Evolutionary conservation across 2,888 invertebrate genomes (phyloP).

Genomic region (Cataglyphis altisquamis): DNA sequence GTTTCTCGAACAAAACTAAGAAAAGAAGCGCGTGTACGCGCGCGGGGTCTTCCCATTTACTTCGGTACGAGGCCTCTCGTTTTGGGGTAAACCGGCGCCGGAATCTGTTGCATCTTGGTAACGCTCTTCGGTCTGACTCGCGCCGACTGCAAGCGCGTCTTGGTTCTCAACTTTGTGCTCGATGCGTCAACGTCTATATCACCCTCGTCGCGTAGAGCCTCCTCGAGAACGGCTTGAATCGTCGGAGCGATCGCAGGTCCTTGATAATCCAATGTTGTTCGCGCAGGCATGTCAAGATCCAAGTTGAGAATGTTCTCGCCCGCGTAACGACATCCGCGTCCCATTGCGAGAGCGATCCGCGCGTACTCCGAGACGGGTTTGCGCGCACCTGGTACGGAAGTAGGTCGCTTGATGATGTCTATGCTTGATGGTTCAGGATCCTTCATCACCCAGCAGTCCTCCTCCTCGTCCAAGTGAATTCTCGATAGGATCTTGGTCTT

Average conservation of each 20-base stretch:
- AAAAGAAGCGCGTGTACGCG: slow-evolving; percentile 25
- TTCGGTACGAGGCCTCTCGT: slow-evolving; percentile 85
- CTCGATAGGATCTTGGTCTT: slow-evolving; percentile 91
- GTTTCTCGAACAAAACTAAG: slow-evolving; percentile 55
- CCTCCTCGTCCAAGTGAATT: slow-evolving; percentile 93
- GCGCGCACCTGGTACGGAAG: slow-evolving; percentile 89
- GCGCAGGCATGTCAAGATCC: slow-evolving; percentile 91
- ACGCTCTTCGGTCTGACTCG: slow-evolving; percentile 83
- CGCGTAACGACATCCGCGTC: slow-evolving; percentile 86
- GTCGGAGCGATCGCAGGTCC: slow-evolving; percentile 91
- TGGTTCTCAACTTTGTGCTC: slow-evolving; percentile 78
- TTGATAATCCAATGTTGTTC: slow-evolving; percentile 92
- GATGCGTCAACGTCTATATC: slow-evolving; percentile 85
- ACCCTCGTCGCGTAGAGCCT: slow-evolving; percentile 84
- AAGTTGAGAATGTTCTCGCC: slow-evolving; percentile 92
- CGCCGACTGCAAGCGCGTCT: slow-evolving; percentile 81
- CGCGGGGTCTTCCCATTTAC: slow-evolving; percentile 65
- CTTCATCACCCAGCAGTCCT: slow-evolving; percentile 91
- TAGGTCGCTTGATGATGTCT: slow-evolving; percentile 88
- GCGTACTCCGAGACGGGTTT: slow-evolving; percentile 90
- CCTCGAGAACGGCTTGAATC: slow-evolving; percentile 88
- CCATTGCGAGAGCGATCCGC: slow-evolving; percentile 87
- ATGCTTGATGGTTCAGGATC: slow-evolving; percentile 85
- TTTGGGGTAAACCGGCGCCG: slow-evolving; percentile 85
- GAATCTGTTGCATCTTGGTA: slow-evolving; percentile 82